These are phyloP conservation scores for Drosophila ironensis DNA, from an alignment of 1,140 invertebrate genomes.

Conservation along the genomic window DNA sequence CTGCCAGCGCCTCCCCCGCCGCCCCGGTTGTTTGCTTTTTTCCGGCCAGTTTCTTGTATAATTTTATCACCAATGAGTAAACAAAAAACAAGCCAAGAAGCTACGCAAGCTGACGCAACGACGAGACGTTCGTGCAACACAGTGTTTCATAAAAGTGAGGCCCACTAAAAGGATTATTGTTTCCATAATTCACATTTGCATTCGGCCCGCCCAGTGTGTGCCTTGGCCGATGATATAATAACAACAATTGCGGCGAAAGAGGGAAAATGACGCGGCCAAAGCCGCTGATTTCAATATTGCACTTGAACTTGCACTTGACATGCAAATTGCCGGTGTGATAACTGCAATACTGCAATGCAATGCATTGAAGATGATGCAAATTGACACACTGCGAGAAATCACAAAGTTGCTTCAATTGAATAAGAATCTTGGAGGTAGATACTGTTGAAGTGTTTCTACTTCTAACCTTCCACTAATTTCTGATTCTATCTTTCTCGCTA, in stretches of 20 bases:
- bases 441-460: no score
- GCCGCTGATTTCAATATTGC: conserved; percentile 36
- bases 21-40: no score
- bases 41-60: conserved; percentile 32
- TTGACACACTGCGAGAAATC: neutral
- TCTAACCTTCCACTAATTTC: neutral
- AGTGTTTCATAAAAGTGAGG: conserved; percentile 19
- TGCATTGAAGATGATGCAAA: conserved; percentile 9
- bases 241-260: conserved; percentile 17
- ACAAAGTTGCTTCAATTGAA: neutral
- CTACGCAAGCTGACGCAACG: conserved; percentile 10
- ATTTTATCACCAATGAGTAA: conserved; percentile 47
- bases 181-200: conserved; percentile 20
- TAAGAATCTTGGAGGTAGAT: no score
- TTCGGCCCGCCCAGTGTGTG: no score
- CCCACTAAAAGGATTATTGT: conserved; percentile 42
- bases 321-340: conserved; percentile 43
- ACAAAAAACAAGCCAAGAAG: conserved; percentile 1
- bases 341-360: no score
- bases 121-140: conserved; percentile 16
- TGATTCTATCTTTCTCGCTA: neutral
- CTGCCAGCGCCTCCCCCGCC: conserved; percentile 1
- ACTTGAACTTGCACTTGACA: conserved; percentile 73
- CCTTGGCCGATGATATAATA: conserved; percentile 28
- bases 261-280: conserved; percentile 15